Evolutionary conservation across 1,140 invertebrate genomes (phyloP).

Genomic region (Ostrea edulis): DNA sequence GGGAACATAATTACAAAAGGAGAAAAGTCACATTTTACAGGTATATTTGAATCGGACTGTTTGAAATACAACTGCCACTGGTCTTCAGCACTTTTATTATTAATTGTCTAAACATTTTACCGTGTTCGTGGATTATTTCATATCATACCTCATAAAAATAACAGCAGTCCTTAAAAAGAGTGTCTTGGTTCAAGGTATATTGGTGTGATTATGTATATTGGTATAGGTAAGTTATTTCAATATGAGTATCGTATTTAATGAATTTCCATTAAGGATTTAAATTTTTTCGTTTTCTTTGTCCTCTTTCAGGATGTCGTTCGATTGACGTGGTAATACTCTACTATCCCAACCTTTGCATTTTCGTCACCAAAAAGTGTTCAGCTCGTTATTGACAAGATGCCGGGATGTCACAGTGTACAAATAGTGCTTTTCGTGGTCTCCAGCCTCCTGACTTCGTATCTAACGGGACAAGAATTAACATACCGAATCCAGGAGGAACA

Average conservation of each 20-base stretch:
- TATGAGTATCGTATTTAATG: neutral
- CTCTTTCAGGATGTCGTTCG: constrained; percentile 25
- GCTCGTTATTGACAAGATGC: neutral
- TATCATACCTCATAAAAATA: constrained; percentile 31
- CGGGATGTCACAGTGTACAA: neutral
- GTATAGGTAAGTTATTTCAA: constrained; percentile 30
- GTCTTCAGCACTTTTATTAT: constrained; percentile 8
- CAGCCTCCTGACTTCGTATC: neutral
- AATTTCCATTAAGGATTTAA: constrained; percentile 34
- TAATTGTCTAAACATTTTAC: neutral
- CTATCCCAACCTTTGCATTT: neutral
- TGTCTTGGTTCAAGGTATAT: neutral
- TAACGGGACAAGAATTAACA: constrained; percentile 46
- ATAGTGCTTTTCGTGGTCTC: neutral
- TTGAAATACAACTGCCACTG: constrained; percentile 15
- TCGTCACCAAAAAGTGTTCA: constrained; percentile 26
- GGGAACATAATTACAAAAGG: constrained; percentile 18
- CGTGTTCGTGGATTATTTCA: constrained; percentile 15
- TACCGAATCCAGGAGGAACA: constrained; percentile 62
- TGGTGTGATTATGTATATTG: constrained; percentile 1
- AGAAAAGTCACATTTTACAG: constrained; percentile 29
- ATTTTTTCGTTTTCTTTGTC: constrained; percentile 22
- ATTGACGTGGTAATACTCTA: neutral
- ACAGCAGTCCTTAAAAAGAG: neutral
- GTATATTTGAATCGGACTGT: constrained; percentile 30